Evolutionary conservation across 2,888 invertebrate species (phyloP), one percentile per base, ranked within the genome.

Genomic region (Blomia tropicalis): DNA sequence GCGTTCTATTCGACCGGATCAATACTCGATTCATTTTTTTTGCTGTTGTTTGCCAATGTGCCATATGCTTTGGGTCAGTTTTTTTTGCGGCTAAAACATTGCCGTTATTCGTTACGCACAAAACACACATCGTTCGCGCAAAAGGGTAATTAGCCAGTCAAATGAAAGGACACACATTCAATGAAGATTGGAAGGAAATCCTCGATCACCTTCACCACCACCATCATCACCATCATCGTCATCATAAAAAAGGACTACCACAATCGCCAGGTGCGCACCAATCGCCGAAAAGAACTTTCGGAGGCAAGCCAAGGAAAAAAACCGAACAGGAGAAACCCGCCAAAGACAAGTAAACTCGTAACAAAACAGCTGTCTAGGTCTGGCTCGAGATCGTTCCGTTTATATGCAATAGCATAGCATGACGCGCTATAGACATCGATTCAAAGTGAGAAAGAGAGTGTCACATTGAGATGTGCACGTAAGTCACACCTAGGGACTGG

Each of bases 381-480:
- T 7, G 51, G 51, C 51, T 47, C 51, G 51, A 47, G n/a, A n/a
- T n/a, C n/a, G n/a, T n/a, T n/a, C n/a, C n/a, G n/a, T n/a, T n/a
- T n/a, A 11, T 47, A 27, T 47, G 51, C 51, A 14, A 47, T 11
- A n/a, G 51, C 51, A n/a, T n/a, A 47, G 51, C 51, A n/a, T 47
- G 51, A 47, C 51, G 51, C n/a, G 51, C 27, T 11, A n/a, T n/a
- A n/a, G n/a, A n/a, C n/a, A n/a, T n/a, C n/a, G n/a, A n/a, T n/a
- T n/a, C n/a, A n/a, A n/a, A n/a, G n/a, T n/a, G 7, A 47, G 51
- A 36, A 7, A 47, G 51, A 7, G 36, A 47, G 51, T 47, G 51
- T 47, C 51, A 47, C 51, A 47, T 47, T 14, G 51, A 47, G 51
- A 47, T 47, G n/a, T n/a, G 51, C 54, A 54, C 54, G 25, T 54